These are phyloP conservation scores for Hippocampus comes DNA, from an alignment of 2,113 vertebrate genomes.

Conservation along the genomic window DNA sequence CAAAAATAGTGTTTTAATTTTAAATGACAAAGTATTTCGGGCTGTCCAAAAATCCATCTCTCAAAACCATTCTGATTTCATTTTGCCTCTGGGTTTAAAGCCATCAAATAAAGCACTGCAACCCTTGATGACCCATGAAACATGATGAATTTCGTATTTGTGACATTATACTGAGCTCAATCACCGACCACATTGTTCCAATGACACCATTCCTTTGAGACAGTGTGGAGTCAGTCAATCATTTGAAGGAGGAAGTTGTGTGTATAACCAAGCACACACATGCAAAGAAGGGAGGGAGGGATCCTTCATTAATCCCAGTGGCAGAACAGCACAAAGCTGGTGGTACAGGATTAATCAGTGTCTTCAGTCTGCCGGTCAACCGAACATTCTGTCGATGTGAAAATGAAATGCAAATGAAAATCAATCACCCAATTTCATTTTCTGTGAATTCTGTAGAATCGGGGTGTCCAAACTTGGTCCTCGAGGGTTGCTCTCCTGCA, in stretches of 20 bases:
- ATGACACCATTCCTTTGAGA: constrained; percentile 12
- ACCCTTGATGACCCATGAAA: neutral
- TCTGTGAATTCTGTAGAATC: neutral
- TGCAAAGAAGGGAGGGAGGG: neutral
- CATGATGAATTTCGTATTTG: constrained; percentile 1
- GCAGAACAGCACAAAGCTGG: constrained; percentile 36
- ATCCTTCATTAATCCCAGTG: constrained; percentile 41
- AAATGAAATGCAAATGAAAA: constrained; percentile 3
- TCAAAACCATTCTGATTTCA: neutral
- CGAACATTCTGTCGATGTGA: constrained; percentile 5
- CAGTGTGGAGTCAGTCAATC: constrained; percentile 28
- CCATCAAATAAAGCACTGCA: neutral
- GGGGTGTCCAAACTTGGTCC: no score
- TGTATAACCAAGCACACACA: constrained; percentile 3
- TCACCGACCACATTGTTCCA: neutral
- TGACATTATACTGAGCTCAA: constrained; percentile 25
- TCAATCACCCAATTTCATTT: neutral
- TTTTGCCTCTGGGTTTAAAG: neutral
- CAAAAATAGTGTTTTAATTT: neutral
- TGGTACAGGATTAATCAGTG: constrained; percentile 40
- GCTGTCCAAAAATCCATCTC: neutral
- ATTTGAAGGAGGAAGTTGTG: constrained; percentile 28
- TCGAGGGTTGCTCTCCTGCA: no score
- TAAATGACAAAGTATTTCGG: neutral
- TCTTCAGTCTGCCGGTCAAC: constrained; percentile 8